Conservation (phyloP, 2,113 vertebrate species). For the Parus major region DNA sequence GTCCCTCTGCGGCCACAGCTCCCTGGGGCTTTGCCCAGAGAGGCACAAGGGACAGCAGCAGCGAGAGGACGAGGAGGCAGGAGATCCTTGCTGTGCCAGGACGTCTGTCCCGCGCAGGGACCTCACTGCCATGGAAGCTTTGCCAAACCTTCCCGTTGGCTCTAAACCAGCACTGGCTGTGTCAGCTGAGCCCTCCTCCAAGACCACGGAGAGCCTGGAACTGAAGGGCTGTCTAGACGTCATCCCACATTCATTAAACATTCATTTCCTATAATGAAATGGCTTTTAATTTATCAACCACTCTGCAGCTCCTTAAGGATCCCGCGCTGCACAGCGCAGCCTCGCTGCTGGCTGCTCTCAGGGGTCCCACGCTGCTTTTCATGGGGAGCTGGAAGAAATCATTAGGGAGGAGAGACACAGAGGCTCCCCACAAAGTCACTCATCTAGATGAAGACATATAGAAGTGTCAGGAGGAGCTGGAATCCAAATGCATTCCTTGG, state of each 20-base stretch:
- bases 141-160: not conserved
- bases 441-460: not conserved
- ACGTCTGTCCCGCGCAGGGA: accelerated
- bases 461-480: not conserved
- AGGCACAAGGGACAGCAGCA: not conserved
- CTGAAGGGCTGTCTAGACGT: constrained; percentile 12
- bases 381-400: not conserved
- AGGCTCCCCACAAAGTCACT: not conserved
- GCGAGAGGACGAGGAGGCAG: not conserved
- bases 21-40: constrained; percentile 7
- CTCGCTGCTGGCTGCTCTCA: not conserved
- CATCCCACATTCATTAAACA: constrained; percentile 62
- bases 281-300: constrained; percentile 48
- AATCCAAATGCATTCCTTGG: not conserved
- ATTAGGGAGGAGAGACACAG: not conserved
- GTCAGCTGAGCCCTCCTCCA: not conserved
- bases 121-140: not conserved
- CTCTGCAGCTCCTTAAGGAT: not conserved
- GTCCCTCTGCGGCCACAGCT: not conserved
- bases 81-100: not conserved
- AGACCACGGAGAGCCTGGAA: not conserved
- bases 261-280: constrained; percentile 64
- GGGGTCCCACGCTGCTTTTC: accelerated
- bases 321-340: accelerated
- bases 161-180: not conserved